Conservation (phyloP, 2,888 invertebrate genomes). For the Melanargia galathea region DNA sequence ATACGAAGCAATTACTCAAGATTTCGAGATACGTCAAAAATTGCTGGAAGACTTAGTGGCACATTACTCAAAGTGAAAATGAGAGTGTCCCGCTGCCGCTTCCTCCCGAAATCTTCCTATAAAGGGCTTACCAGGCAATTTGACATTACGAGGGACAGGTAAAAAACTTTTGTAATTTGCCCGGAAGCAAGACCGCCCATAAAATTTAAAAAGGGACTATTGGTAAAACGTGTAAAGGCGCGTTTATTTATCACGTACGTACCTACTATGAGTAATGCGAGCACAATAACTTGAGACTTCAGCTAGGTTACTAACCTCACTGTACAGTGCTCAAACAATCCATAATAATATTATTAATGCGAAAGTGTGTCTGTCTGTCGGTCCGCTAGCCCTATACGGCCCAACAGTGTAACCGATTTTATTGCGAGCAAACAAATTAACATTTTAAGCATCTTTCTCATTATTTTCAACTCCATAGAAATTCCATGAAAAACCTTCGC, state of each 20-base stretch:
- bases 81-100: conserved; percentile 31
- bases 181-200: conserved; percentile 48
- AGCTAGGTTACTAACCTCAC: too few species aligned
- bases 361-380: too few species aligned
- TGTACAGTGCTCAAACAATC: too few species aligned
- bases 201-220: conserved; percentile 41
- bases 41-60: conserved; percentile 39
- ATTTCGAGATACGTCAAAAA: conserved; percentile 34
- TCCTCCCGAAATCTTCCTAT: conserved; percentile 43
- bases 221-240: conserved; percentile 23
- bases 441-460: too few species aligned
- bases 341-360: too few species aligned
- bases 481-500: too few species aligned
- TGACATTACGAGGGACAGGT: conserved; percentile 51
- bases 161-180: conserved; percentile 68
- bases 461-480: too few species aligned
- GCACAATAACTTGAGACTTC: too few species aligned
- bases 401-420: too few species aligned
- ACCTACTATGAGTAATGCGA: too few species aligned
- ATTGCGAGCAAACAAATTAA: too few species aligned
- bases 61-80: conserved; percentile 45
- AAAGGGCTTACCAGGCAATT: conserved; percentile 53
- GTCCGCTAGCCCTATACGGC: too few species aligned
- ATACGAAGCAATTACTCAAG: conserved; percentile 18
- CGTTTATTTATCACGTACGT: background rate